A percentile compares a stretch with the other conserved stretches of the same genome.
Conservation (phyloP, 2,888 invertebrate genomes). For the Synergus laeviventris region DNA sequence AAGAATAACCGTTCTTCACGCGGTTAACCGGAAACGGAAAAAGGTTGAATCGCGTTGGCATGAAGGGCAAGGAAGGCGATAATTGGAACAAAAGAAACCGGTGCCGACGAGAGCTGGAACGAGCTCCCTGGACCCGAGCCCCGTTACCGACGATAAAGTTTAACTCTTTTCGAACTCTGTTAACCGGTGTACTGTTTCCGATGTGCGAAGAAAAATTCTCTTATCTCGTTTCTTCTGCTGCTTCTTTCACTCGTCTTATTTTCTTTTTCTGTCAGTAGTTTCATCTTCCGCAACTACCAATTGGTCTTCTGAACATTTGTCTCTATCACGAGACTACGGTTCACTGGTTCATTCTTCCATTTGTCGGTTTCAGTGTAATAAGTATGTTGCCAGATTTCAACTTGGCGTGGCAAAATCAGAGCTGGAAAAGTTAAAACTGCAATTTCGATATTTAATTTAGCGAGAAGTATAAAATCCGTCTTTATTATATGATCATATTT, state of each 20-base stretch:
- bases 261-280: slow-evolving; percentile 27
- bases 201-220: slow-evolving; percentile 60
- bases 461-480: no score
- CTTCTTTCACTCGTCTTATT: slow-evolving; percentile 34
- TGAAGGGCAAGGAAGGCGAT: slow-evolving; percentile 57
- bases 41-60: slow-evolving; percentile 60
- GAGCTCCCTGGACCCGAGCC: slow-evolving; percentile 45
- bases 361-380: slow-evolving; percentile 3
- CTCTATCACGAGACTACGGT: neutral
- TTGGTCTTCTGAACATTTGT: neutral
- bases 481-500: no score
- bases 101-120: slow-evolving; percentile 54
- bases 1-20: slow-evolving; percentile 56
- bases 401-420: slow-evolving; percentile 2
- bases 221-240: slow-evolving; percentile 47
- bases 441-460: no score
- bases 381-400: neutral
- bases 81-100: slow-evolving; percentile 65
- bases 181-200: slow-evolving; percentile 60
- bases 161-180: slow-evolving; percentile 65
- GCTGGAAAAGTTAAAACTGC: no score
- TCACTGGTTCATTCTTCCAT: slow-evolving; percentile 41
- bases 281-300: slow-evolving; percentile 2
- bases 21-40: slow-evolving; percentile 60
- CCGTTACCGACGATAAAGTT: slow-evolving; percentile 61